A percentile compares a stretch with the other conserved stretches of the same genome.
phyloP scores from a whole-genome alignment of 2,888 invertebrate genomes.

The Drosophila formosana region DNA sequence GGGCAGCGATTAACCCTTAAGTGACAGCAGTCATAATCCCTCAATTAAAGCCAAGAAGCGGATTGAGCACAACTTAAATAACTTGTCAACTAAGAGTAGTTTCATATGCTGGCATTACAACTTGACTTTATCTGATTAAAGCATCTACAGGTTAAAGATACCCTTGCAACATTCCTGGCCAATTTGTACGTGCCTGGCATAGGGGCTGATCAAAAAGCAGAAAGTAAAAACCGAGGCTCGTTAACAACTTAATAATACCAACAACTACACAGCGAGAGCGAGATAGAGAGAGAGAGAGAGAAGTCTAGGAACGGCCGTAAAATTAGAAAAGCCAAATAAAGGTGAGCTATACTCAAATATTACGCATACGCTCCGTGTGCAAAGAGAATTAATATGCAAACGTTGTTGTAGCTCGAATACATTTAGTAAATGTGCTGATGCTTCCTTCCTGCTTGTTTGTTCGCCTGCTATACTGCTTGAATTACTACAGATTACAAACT shows the following conservation, averaged over 20 bases:
- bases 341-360: slow-evolving; percentile 45
- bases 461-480: slow-evolving; percentile 11
- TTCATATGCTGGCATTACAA: background rate
- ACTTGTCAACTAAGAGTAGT: background rate
- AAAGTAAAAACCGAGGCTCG: slow-evolving; percentile 34
- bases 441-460: slow-evolving; percentile 20
- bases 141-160: slow-evolving; percentile 36
- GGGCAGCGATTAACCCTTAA: slow-evolving; percentile 32
- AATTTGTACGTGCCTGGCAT: slow-evolving; percentile 52
- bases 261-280: slow-evolving; percentile 1
- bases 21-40: background rate
- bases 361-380: slow-evolving; percentile 42
- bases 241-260: slow-evolving; percentile 57
- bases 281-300: slow-evolving; percentile 1
- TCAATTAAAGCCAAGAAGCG: background rate
- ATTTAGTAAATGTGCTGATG: slow-evolving; percentile 60
- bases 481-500: slow-evolving; percentile 67
- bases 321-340: slow-evolving; percentile 42
- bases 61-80: background rate
- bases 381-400: slow-evolving; percentile 72
- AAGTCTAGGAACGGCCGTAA: slow-evolving; percentile 13
- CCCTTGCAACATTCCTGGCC: slow-evolving; percentile 27
- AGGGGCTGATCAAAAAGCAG: slow-evolving; percentile 22
- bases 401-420: slow-evolving; percentile 57
- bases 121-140: slow-evolving; percentile 18